Base-by-base conservation (phyloP, 1,140 invertebrate genomes). In the Anthonomus grandis region DNA sequence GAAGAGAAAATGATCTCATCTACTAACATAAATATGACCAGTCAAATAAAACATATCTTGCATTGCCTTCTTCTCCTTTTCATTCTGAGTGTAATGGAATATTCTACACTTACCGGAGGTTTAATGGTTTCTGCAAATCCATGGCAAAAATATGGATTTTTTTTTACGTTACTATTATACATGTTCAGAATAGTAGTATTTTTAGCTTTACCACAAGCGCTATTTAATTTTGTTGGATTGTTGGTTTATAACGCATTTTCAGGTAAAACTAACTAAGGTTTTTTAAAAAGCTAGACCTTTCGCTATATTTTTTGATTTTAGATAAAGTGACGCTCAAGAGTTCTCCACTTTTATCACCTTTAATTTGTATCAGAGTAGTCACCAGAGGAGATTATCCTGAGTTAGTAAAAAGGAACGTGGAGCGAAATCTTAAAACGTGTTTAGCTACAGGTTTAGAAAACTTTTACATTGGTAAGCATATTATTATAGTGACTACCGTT, bases 321-420 rank as follows among this genome's bases (percentile, higher is more conserved):
- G 90, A 93, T 61, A 94, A 93, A 78, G 91, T 96, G 5, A 79
- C 86, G 53, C 77, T 97, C 2, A 94, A 94, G 74, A 88, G 48
- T 3, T 93, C 91, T 1, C 93, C 92, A 9, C 73, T 97, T 5
- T 74, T 96, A 55, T 92, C 93, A 18, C 95, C 96, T 4, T 97
- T 97, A 71, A 87, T 98, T 42, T 97, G 94, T 71, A 90, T 98
- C 57, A 82, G 96, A 49, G 86, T 97, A 5, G 96, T 98, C 0
- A 98, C 96, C 0, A 82, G 94, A 57, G 96, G 96, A 1, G 92
- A 96, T 75, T 98, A 90, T 76, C 92, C 95, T 1, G 85, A 95
- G 57, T 76, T 98, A 39, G 94, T 98, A 0, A 85, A 86, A 70
- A 83, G 83, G 34, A 98, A 97, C 81, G 90, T 98, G 0, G 76